phyloP scores from a whole-genome alignment of 2,888 invertebrate species.

The Habrosyne pyritoides region DNA sequence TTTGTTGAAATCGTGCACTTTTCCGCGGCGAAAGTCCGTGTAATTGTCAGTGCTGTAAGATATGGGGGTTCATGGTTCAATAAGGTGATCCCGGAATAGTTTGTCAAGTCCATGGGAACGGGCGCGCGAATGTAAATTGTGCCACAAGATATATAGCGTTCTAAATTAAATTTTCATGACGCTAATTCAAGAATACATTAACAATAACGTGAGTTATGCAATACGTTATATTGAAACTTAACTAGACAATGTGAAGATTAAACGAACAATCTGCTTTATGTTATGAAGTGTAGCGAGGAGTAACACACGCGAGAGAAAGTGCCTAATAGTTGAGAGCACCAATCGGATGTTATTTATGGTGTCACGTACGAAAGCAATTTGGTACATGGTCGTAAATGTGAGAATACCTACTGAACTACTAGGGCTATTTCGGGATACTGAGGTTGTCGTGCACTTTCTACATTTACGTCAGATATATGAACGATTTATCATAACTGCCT shows the following conservation, averaged over 20 bases:
- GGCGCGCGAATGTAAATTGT: conserved; percentile 12
- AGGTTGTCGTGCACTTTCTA: conserved; percentile 15
- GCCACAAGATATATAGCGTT: background rate
- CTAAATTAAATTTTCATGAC: background rate
- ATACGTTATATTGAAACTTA: background rate
- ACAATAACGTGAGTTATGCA: background rate
- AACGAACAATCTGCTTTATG: background rate
- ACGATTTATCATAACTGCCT: background rate
- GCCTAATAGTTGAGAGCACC: conserved; percentile 42
- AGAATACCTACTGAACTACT: conserved; percentile 28
- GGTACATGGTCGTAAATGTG: conserved; percentile 40
- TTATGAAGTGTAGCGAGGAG: conserved; percentile 4
- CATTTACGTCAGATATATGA: background rate
- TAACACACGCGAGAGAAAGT: conserved; percentile 49
- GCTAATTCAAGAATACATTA: background rate
- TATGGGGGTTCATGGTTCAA: conserved; percentile 38
- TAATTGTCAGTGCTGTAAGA: conserved; percentile 36
- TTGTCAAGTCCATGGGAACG: conserved; percentile 41
- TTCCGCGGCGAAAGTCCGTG: conserved; percentile 33
- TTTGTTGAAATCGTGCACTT: conserved; percentile 27
- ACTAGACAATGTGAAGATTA: background rate
- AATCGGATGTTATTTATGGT: conserved; percentile 56
- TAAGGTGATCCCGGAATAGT: conserved; percentile 53
- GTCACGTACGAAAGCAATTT: conserved; percentile 63
- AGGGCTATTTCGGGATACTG: conserved; percentile 13